phyloP scores from a whole-genome alignment of 2,888 invertebrate species.

The Phyllotreta striolata region DNA sequence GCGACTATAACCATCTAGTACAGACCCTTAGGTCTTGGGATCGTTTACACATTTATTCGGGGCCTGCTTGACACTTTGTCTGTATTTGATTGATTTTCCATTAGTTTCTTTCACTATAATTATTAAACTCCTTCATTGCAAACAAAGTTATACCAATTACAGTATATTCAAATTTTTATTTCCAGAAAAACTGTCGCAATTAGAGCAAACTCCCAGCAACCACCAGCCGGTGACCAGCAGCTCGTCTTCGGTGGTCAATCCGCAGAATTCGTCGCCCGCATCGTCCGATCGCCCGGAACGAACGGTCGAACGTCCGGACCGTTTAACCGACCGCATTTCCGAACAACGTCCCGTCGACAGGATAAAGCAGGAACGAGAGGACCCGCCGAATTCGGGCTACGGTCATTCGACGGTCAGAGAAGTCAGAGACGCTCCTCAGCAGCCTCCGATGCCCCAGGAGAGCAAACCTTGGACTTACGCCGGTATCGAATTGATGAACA shows the following conservation, averaged over 20 bases:
- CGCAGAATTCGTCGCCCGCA: constrained; percentile 3
- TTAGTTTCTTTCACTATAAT: constrained; percentile 6
- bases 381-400: constrained; percentile 47
- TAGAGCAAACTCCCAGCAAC: constrained; percentile 49
- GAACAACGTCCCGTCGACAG: constrained; percentile 41
- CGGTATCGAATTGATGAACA: constrained; percentile 83
- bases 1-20: constrained; percentile 36
- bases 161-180: constrained; percentile 29
- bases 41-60: constrained; percentile 37
- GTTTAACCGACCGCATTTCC: constrained; percentile 40
- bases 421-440: constrained; percentile 48
- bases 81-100: constrained; percentile 15
- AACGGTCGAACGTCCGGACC: constrained; percentile 21
- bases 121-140: too few relatives aligned
- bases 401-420: constrained; percentile 43
- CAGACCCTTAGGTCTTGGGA: constrained; percentile 36
- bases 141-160: neutral
- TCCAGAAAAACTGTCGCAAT: constrained; percentile 52
- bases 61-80: constrained; percentile 8
- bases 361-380: constrained; percentile 53
- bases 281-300: constrained; percentile 29
- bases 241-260: constrained; percentile 22
- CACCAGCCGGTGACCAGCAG: constrained; percentile 47
- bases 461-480: constrained; percentile 73
- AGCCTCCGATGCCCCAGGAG: constrained; percentile 64